Evolutionary conservation across 1,140 invertebrate genomes (phyloP).

Genomic region (Chrysopa pallens): DNA sequence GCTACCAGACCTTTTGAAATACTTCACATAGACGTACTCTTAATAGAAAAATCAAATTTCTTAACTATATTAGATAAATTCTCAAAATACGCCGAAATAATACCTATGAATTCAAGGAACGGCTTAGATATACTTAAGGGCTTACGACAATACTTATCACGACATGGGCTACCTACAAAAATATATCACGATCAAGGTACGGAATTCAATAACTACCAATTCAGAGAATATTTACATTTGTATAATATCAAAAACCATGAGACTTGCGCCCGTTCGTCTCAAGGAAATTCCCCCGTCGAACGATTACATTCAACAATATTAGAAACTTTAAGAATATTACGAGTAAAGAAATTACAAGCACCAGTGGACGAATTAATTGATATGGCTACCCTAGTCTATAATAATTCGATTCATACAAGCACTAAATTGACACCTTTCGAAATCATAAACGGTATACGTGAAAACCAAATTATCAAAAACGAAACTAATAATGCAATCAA

Average conservation of each 20-base stretch:
- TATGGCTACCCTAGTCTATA: slow-evolving; percentile 3
- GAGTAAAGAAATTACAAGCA: neutral
- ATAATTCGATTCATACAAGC: slow-evolving; percentile 3
- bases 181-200: neutral
- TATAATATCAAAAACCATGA: slow-evolving; percentile 5
- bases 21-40: neutral
- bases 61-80: slow-evolving; percentile 2
- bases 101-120: slow-evolving; percentile 1
- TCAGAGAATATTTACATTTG: slow-evolving; percentile 1
- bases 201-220: slow-evolving; percentile 3
- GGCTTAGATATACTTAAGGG: neutral
- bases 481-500: too few species aligned
- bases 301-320: slow-evolving; percentile 2
- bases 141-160: slow-evolving; percentile 1
- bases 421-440: slow-evolving; percentile 5
- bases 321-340: slow-evolving; percentile 2
- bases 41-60: neutral
- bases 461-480: too few species aligned
- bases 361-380: neutral
- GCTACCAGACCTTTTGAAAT: neutral
- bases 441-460: slow-evolving; percentile 1
- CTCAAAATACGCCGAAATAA: slow-evolving; percentile 2
- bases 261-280: neutral
- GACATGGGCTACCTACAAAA: slow-evolving; percentile 1
- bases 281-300: slow-evolving; percentile 1